Evolutionary conservation across 1,140 invertebrate genomes (phyloP), one percentile per base, ranked within the genome.

Genomic region (Arctopsyche grandis): DNA sequence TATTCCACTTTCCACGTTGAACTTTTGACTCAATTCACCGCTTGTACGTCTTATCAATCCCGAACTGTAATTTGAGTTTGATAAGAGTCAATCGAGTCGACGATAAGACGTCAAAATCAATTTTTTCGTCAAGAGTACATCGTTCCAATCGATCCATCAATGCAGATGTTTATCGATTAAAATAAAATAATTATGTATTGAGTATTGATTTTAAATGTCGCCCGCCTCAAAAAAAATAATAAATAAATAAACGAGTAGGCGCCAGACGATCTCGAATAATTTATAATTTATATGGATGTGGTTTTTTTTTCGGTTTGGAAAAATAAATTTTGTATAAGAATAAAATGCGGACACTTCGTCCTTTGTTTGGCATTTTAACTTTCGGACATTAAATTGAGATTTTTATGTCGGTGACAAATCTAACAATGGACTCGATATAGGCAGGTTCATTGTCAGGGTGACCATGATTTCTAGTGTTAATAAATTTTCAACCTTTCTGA

Each of bases 401-500:
- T 78, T 78, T 78, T 78, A 78, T 78, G 77, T 78, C 63, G 66
- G 69, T 71, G 77, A 78, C 77, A 78, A 78, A 78, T 78, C 77
- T 58, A 60, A 56, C 22, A 71, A 29, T 66, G 3, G 63, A 22
- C 24, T 24, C 29, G 26, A 63, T 63, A n/a, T n/a, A 63, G 58
- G 38, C 46, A 19, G 19, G 52, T n/a, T 14, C 48, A 12, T 75
- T 38, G 29, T 71, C 43, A 76, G 22, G 21, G 75, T 76, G 58
- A 76, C 75, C 52, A 38, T 38, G 0, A 26, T 66, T 66, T 66
- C 16, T 16, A 7, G 44, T 46, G 44, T 46, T 12, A 26, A 19
- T 5, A 69, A 5, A 69, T 22, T 21, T 24, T 7, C 22, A 63
- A 7, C 5, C 12, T 46, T 46, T 46, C 44, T 5, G 12, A 46